A percentile compares a stretch with the other conserved stretches of the same genome.
Conservation (phyloP, 2,797 vertebrate species). For the Darevskia nairensis region DNA sequence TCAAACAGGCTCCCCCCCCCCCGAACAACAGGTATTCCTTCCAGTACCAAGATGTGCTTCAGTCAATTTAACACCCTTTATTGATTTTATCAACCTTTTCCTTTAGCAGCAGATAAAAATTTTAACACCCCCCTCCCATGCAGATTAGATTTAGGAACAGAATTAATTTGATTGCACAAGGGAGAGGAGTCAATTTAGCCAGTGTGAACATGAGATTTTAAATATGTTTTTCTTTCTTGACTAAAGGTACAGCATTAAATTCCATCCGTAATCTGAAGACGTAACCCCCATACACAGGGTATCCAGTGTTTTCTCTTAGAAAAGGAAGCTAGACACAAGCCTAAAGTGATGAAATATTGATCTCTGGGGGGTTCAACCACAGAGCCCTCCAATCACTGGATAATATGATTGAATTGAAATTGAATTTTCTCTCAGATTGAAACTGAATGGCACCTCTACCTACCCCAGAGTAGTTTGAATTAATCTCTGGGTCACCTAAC, state of each 20-base stretch:
- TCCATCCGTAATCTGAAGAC: slow-evolving; percentile 9
- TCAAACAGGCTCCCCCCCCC: neutral
- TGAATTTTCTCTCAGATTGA: slow-evolving; percentile 35
- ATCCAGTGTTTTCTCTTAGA: neutral
- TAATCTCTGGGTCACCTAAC: slow-evolving; percentile 25
- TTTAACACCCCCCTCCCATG: slow-evolving; percentile 7
- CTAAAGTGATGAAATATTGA: slow-evolving; percentile 40
- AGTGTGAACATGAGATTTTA: neutral
- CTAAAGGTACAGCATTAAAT: neutral
- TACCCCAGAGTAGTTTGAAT: slow-evolving; percentile 17
- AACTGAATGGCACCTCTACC: slow-evolving; percentile 21
- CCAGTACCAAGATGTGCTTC: slow-evolving; percentile 9
- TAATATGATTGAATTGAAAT: slow-evolving; percentile 45
- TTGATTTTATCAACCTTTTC: neutral
- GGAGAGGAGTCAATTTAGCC: neutral
- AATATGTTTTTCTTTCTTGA: neutral
- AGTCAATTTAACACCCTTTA: neutral
- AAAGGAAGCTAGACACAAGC: slow-evolving; percentile 2
- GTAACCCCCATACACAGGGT: neutral
- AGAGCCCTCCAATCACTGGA: slow-evolving; percentile 27
- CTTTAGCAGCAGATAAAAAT: slow-evolving; percentile 9
- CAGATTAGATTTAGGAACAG: slow-evolving; percentile 5
- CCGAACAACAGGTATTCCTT: neutral
- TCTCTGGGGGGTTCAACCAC: slow-evolving; percentile 32
- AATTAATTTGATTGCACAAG: neutral